A percentile compares a stretch with the other conserved stretches of the same genome.
Conservation (phyloP, 1,140 invertebrate species). For the Halictus rubicundus region DNA sequence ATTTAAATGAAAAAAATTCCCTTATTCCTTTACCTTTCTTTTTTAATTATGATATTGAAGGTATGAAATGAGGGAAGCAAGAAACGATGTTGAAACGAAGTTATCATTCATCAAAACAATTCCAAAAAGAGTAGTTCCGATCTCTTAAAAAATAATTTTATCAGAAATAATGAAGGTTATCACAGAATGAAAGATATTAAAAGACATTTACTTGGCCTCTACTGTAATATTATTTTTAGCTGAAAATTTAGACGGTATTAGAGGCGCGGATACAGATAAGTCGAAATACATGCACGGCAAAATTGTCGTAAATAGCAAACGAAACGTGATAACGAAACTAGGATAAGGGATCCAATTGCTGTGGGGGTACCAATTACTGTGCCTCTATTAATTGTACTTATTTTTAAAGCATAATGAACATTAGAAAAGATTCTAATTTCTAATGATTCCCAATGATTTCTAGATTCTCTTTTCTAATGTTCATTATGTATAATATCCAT, state of each 20-base stretch:
- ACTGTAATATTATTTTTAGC: conserved; percentile 38
- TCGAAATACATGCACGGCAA: background rate
- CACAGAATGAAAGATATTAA: conserved; percentile 54
- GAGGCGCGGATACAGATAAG: conserved; percentile 5
- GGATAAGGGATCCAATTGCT: no score
- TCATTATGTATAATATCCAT: no score
- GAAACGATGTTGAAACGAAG: background rate
- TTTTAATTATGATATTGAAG: background rate
- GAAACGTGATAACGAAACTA: background rate
- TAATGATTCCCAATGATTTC: no score
- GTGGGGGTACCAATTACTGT: no score
- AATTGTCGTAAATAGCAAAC: background rate
- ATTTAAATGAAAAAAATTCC: no score
- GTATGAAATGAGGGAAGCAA: background rate
- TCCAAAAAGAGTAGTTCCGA: no score
- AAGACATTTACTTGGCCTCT: conserved; percentile 59
- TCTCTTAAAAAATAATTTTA: no score
- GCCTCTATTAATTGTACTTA: no score
- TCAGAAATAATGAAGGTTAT: conserved; percentile 38
- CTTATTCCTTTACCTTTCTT: background rate
- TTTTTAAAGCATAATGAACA: no score
- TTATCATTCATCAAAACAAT: background rate
- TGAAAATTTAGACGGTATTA: conserved; percentile 59
- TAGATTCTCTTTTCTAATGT: no score
- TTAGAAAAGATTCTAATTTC: no score